phyloP scores from a whole-genome alignment of 2,113 vertebrate species.

The Dicaeum eximium region DNA sequence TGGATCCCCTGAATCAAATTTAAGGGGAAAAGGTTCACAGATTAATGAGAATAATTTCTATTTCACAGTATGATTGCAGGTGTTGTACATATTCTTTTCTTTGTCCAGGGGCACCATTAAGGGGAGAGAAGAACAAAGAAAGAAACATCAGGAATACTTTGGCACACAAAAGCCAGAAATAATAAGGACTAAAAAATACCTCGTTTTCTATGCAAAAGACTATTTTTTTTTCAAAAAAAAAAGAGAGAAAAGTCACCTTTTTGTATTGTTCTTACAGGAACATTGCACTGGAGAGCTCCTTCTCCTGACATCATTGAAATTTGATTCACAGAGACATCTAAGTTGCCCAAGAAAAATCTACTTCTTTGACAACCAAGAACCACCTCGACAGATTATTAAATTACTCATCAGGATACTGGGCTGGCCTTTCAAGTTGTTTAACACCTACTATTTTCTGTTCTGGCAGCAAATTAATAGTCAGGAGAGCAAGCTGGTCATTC shows the following conservation, averaged over 20 bases:
- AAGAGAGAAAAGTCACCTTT: not conserved
- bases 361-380: not conserved
- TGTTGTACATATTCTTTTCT: not conserved
- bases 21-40: not conserved
- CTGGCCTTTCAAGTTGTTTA: constrained; percentile 1
- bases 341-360: not conserved
- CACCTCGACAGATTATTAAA: not conserved
- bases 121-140: not conserved
- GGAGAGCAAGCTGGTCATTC: not conserved
- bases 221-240: not conserved
- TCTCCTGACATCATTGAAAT: not conserved
- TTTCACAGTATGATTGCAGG: not conserved
- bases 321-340: not conserved
- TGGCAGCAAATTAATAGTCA: constrained; percentile 10
- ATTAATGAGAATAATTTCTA: constrained; percentile 18
- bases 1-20: not conserved
- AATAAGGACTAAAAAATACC: not conserved
- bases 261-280: not conserved
- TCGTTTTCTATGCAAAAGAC: not conserved
- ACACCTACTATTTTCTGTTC: constrained; percentile 16
- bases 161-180: not conserved
- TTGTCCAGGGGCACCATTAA: not conserved
- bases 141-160: not conserved
- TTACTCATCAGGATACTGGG: not conserved
- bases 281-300: not conserved